phyloP scores from a whole-genome alignment of 2,113 vertebrate genomes.

The Pygoscelis antarcticus region DNA sequence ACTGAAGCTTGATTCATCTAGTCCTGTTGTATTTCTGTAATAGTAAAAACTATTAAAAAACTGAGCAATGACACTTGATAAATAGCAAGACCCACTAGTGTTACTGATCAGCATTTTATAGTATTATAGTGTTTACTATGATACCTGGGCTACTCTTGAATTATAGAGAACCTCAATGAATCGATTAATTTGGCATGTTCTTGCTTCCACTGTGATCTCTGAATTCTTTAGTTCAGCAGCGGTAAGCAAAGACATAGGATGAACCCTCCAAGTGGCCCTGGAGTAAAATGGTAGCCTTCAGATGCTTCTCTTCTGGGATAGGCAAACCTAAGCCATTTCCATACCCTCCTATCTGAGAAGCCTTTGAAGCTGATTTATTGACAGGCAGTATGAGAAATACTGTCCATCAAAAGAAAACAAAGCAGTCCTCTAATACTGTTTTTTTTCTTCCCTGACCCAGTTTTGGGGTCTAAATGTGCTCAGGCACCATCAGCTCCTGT shows the following conservation, averaged over 20 bases:
- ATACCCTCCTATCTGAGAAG: background rate
- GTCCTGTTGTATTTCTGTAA: background rate
- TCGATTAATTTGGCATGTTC: background rate
- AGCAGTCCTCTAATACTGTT: background rate
- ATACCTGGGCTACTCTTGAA: background rate
- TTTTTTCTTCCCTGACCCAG: background rate
- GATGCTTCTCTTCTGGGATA: background rate
- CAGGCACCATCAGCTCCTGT: background rate
- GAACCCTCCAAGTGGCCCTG: background rate
- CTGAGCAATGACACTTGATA: background rate
- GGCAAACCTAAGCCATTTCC: background rate
- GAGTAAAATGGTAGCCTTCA: background rate
- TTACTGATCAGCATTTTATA: background rate
- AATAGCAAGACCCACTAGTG: background rate
- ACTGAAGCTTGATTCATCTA: background rate
- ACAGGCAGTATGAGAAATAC: background rate
- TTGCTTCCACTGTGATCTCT: background rate
- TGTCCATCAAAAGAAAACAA: background rate
- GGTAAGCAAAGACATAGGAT: background rate
- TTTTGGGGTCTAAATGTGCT: background rate
- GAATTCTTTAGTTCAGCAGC: background rate
- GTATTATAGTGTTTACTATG: background rate
- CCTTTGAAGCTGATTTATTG: background rate
- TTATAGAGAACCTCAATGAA: background rate
- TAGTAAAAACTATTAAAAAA: background rate